Base-by-base conservation (phyloP, 1,140 invertebrate genomes). In the Anadara kagoshimensis region DNA sequence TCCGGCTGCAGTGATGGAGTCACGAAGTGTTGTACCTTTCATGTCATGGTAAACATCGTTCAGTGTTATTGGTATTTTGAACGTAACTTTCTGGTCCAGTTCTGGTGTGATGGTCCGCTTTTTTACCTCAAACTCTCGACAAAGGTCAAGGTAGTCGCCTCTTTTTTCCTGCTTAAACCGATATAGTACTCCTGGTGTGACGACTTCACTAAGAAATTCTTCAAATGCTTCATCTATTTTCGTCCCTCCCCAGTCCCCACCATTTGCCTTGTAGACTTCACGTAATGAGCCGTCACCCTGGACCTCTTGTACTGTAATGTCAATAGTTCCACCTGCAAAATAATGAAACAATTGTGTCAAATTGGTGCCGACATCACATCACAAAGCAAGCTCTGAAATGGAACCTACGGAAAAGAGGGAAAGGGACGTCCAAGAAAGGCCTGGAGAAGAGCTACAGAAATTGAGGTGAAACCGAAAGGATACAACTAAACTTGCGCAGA, bases 121-220 rank as follows among this genome's bases (percentile, higher is more conserved):
- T 43, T 78, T 78, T 0, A 58, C 44, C 58, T 78, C 72, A 44
- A 78, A 75, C 47, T 78, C 67, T 45, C 76, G 29, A 14, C 62
- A 41, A 14, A 78, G 53, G n/a, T 66, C 62, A 20, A 66, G n/a
- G 18, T 66, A 51, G 20, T 44, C 63, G 1, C 29, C 63, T 43
- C 54, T 66, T 7, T 54, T 44, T 10, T 66, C 63, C 20, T 66
- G 16, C 5, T 20, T 36, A 16, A 66, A 66, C 14, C 26, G 44
- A 8, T 54, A 54, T 10, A 66, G 18, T 4, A 22, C 18, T 14
- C 10, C 2, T 4, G n/a, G 7, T 20, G 47, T 51, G 18, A 41
- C 63, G 1, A 66, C 18, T 22, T 47, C 59, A 8, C 16, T 36
- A 10, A 62, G 12, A 10, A 22, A 62, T 24, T 62, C 59, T 18